A percentile compares a stretch with the other conserved stretches of the same genome.
phyloP scores from a whole-genome alignment of 2,888 invertebrate genomes.

The Pterobdella sp. region DNA sequence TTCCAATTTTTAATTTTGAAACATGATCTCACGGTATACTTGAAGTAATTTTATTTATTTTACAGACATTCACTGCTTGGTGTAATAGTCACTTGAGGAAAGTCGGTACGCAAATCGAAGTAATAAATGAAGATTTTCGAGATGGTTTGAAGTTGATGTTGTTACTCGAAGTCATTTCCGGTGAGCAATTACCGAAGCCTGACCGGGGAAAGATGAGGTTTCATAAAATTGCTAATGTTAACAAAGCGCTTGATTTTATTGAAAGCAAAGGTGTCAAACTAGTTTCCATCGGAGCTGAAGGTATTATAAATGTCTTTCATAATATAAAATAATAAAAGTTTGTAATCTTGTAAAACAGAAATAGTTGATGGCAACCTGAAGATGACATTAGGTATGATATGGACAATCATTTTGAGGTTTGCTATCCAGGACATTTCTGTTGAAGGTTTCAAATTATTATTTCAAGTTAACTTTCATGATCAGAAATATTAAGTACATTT shows the following conservation, averaged over 20 bases:
- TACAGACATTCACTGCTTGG: slow-evolving; percentile 99
- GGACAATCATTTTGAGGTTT: slow-evolving; percentile 98
- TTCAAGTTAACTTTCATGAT: background rate
- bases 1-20: background rate
- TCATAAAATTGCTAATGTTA: slow-evolving; percentile 98
- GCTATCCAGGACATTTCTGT: slow-evolving; percentile 99
- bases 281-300: slow-evolving; percentile 98
- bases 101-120: slow-evolving; percentile 95
- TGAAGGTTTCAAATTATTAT: slow-evolving; percentile 57
- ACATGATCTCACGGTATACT: background rate
- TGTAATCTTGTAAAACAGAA: slow-evolving; percentile 60
- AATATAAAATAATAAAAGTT: background rate
- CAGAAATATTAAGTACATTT: slow-evolving; percentile 9
- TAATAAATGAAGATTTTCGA: slow-evolving; percentile 98
- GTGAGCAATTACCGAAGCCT: slow-evolving; percentile 95
- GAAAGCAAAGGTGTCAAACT: slow-evolving; percentile 97
- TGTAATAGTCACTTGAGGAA: slow-evolving; percentile 99
- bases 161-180: slow-evolving; percentile 86
- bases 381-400: slow-evolving; percentile 99
- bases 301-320: slow-evolving; percentile 54
- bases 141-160: slow-evolving; percentile 99
- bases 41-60: background rate
- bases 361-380: slow-evolving; percentile 99
- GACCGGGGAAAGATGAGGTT: slow-evolving; percentile 98
- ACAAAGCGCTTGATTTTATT: slow-evolving; percentile 97